Base-by-base conservation (phyloP, 2,888 invertebrate genomes). In the Cephus nigrinus region DNA sequence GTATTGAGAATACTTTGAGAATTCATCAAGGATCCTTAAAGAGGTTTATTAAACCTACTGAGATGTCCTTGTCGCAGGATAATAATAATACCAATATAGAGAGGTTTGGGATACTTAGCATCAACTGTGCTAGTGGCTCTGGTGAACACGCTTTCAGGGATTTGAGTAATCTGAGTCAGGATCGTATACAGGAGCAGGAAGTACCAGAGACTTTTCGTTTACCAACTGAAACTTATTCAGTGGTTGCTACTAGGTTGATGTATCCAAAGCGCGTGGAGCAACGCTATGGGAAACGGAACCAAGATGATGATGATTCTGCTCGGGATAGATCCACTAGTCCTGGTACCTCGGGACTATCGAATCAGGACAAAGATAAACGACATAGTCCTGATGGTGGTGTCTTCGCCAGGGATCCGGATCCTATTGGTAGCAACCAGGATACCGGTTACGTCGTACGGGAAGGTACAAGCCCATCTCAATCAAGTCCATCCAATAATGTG, bases 401-500 rank as follows among this genome's bases (percentile, higher is more conserved):
- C 23, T 55, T 23, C 2, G 9, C 9, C 55, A 23, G 55, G 55
- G 9, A 55, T 23, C 55, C 9, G 23, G 55, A 23, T 55, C 35
- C 35, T 35, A 23, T 9, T 55, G 55, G 2, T 23, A 15, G 5
- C 55, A 23, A 55, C 23, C 55, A 55, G 23, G 55, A 23, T 55
- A 23, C 23, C 23, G 55, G 55, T 5, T 23, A 23, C 55, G 55
- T 23, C 9, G 5, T 23, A 55, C 23, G 23, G 9, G 55, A 55
- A 55, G 55, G 55, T 55, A 79, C 77, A 73, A 74, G 72, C 34
- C 76, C 74, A 12, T 80, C 82, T 82, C 85, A 89, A 87, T 88
- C 88, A 82, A 91, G 88, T 91, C 91, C 91, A 91, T 91, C 91
- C 91, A 91, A 87, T 84, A 91, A 91, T 91, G 91, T 91, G 91